Base-by-base conservation (phyloP, 2,888 invertebrate genomes). In the Ornithoptera alexandrae region DNA sequence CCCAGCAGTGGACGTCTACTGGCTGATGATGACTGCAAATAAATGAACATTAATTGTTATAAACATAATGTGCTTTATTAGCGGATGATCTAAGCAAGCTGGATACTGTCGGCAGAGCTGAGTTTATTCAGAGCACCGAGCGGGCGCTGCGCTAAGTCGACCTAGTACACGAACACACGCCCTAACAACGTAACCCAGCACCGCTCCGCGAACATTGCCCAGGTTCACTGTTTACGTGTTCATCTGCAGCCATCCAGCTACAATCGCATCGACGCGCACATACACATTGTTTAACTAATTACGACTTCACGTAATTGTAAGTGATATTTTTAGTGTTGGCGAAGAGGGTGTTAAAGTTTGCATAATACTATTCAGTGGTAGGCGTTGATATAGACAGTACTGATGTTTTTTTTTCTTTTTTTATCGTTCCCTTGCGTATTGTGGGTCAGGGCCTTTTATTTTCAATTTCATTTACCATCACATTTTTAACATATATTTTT, bases 131-230 rank as follows among this genome's bases (percentile, higher is more conserved):
- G 68, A 64, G 62, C 50, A 58, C 53, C 62, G 58, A 30, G 62
- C 64, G 20, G 36, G 68, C 59, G 36, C 50, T 68, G 68, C 62
- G 20, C 50, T 36, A 42, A n/a, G 62, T 62, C 63, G 72, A 68
- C 74, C 76, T 75, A 74, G 74, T 75, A 72, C 68, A 73, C 74
- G 61, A 69, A 71, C 74, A 78, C 18, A 18, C 53, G n/a, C 6
- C n/a, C 53, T 18, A 53, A 53, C 53, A 53, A 18, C 17, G 53
- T n/a, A 53, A 53, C 53, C n/a, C 6, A 5, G 53, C n/a, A 1
- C 17, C 53, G 53, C 39, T n/a, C 18, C 15, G 53, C 17, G 3
- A 53, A 53, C 53, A 53, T 12, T n/a, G 15, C 53, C 1, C 53
- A 18, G 53, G n/a, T 12, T 53, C 18, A 12, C 50, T 39, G 39